Evolutionary conservation across 2,888 invertebrate species (phyloP), one percentile per base, ranked within the genome.

Genomic region (Himalopsyche japonica): DNA sequence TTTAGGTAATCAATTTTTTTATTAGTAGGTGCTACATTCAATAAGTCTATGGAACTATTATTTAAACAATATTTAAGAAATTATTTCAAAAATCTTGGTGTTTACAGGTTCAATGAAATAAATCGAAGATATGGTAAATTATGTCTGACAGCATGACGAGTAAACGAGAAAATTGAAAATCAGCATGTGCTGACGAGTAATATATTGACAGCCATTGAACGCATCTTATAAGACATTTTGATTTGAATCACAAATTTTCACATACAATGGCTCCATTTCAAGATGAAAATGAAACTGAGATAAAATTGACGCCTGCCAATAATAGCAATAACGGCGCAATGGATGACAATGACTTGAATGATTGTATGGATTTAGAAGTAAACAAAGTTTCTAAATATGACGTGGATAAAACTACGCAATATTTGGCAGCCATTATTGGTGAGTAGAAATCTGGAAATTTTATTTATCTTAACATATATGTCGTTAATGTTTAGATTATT

Each of bases 401-500:
- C 76, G 91, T 92, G 0, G 92, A 92, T 0, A 91, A 92, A 80
- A 92, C 91, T 3, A 91, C 91, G 0, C 92, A 92, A 88, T 92
- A 92, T 81, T 90, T 92, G 10, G 91, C 92, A 49, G 89, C 92
- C 34, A 91, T 91, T 0, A 91, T 92, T 79, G 92, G 92, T 92
- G 84, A 88, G 88, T 79, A n/a, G 12, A 0, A 43, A 15, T 24
- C n/a, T n/a, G n/a, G n/a, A n/a, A n/a, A n/a, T n/a, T n/a, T n/a
- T n/a, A n/a, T n/a, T n/a, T n/a, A n/a, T n/a, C n/a, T n/a, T n/a
- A n/a, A n/a, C n/a, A n/a, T n/a, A n/a, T n/a, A n/a, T n/a, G n/a
- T n/a, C n/a, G n/a, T n/a, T n/a, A n/a, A n/a, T n/a, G n/a, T n/a
- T n/a, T n/a, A 0, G 37, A 37, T 10, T 37, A 10, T 8, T 37